phyloP scores from a whole-genome alignment of 2,113 vertebrate species.

The Gorilla gorilla region DNA sequence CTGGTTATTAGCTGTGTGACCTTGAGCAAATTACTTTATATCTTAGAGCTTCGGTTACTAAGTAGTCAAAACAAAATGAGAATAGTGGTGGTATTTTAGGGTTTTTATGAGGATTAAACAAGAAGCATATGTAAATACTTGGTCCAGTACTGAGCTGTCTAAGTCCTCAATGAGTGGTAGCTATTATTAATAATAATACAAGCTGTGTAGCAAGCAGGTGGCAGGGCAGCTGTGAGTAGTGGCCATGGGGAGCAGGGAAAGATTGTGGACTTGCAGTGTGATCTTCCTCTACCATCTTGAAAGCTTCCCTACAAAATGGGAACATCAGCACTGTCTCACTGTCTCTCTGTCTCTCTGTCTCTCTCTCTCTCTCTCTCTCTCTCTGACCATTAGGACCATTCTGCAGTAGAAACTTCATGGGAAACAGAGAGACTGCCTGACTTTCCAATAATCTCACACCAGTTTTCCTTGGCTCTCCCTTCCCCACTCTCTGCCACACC shows the following conservation, averaged over 20 bases:
- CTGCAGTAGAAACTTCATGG: neutral
- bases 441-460: neutral
- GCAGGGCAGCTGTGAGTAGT: neutral
- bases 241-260: neutral
- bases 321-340: neutral
- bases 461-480: neutral
- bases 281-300: too few relatives aligned
- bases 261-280: neutral
- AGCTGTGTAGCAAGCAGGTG: neutral
- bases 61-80: neutral
- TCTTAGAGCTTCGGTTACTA: neutral
- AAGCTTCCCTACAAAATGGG: neutral
- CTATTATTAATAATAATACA: rapidly evolving
- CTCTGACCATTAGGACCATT: neutral
- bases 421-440: neutral
- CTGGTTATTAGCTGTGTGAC: neutral
- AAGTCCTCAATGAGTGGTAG: rapidly evolving
- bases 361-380: neutral
- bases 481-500: neutral
- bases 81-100: neutral
- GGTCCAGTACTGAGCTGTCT: neutral
- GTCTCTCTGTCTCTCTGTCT: neutral
- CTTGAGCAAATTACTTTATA: slow-evolving; percentile 38
- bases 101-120: neutral
- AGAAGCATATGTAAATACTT: neutral